phyloP scores from a whole-genome alignment of 2,888 invertebrate species.

The Noctua comes region DNA sequence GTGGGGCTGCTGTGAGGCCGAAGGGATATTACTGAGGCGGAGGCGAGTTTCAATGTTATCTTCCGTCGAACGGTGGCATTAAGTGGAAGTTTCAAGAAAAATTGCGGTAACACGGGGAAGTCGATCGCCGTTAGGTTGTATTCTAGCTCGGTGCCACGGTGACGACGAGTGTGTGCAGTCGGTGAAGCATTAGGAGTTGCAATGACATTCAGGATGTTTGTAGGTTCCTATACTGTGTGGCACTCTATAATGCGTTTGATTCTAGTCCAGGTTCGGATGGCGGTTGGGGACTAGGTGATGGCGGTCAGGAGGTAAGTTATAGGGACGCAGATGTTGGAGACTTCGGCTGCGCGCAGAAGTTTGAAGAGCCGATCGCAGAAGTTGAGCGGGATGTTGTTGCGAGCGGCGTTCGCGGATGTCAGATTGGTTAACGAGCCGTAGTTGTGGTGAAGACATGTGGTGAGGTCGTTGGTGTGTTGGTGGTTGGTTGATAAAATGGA shows the following conservation, averaged over 20 bases:
- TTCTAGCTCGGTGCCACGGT: constrained; percentile 81
- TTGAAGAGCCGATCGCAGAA: constrained; percentile 86
- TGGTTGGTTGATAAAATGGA: constrained; percentile 90
- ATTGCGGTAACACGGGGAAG: constrained; percentile 81
- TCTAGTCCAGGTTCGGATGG: constrained; percentile 74
- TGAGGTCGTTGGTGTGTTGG: constrained; percentile 90
- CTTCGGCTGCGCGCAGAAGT: constrained; percentile 86
- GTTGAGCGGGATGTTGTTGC: constrained; percentile 84
- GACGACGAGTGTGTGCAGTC: constrained; percentile 85
- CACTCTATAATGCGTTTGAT: constrained; percentile 73
- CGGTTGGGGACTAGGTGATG: constrained; percentile 84
- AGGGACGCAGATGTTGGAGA: constrained; percentile 84
- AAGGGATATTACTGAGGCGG: constrained; percentile 82
- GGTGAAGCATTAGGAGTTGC: constrained; percentile 82
- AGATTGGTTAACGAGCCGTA: constrained; percentile 87
- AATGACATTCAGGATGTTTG: constrained; percentile 78
- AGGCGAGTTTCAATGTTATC: constrained; percentile 81
- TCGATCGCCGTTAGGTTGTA: constrained; percentile 78
- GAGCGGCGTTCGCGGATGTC: constrained; percentile 87
- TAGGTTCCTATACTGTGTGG: constrained; percentile 81
- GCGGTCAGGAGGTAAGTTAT: constrained; percentile 83
- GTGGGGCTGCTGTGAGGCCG: constrained; percentile 87
- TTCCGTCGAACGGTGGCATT: constrained; percentile 82
- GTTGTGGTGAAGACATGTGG: constrained; percentile 90
- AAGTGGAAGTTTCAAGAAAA: constrained; percentile 82